These are phyloP conservation scores for Matsumurasca onukii DNA, from an alignment of 1,140 invertebrate species.

Conservation along the genomic window DNA sequence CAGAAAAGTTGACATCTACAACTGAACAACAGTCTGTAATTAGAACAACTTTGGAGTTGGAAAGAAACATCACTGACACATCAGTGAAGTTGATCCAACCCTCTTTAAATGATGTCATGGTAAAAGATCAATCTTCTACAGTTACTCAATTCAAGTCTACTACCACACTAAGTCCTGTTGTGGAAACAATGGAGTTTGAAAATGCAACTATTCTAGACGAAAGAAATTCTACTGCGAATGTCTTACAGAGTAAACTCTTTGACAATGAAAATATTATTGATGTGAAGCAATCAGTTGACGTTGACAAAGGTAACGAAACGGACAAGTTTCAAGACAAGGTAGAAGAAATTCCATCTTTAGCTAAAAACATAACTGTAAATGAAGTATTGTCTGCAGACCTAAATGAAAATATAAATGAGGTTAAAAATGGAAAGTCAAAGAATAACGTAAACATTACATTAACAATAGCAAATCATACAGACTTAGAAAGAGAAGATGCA, in stretches of 20 bases:
- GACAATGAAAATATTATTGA: slow-evolving; percentile 15
- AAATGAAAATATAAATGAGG: slow-evolving; percentile 20
- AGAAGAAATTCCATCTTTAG: neutral
- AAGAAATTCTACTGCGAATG: neutral
- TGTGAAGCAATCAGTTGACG: neutral
- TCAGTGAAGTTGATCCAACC: neutral
- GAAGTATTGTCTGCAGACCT: neutral
- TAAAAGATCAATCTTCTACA: slow-evolving; percentile 25
- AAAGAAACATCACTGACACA: neutral
- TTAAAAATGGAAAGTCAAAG: neutral
- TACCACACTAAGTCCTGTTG: too few relatives aligned
- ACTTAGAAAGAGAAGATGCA: neutral
- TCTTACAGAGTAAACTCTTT: neutral
- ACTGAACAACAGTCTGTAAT: slow-evolving; percentile 11
- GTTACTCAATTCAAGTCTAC: too few relatives aligned
- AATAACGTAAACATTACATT: neutral
- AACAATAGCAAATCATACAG: neutral
- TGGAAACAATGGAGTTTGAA: neutral
- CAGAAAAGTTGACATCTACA: too few relatives aligned
- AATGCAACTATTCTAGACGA: neutral
- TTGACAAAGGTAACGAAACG: neutral
- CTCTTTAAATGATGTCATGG: neutral
- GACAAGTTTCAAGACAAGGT: neutral
- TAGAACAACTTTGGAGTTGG: slow-evolving; percentile 1
- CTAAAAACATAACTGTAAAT: neutral